Conservation (phyloP, 92 coral and sea anemone genomes). For the Epizoanthus ramosus region DNA sequence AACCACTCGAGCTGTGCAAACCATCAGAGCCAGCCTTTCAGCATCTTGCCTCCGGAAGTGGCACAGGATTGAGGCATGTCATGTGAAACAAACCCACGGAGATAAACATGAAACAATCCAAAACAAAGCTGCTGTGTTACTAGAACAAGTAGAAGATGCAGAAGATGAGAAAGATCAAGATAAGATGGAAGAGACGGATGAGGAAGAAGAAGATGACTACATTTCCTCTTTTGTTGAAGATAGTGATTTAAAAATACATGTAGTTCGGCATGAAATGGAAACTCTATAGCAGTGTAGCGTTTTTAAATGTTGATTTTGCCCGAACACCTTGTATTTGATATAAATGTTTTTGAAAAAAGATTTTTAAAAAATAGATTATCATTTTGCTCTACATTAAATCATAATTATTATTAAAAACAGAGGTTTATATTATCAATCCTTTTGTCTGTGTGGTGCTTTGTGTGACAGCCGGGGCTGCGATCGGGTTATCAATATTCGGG, state of each 20-base stretch:
- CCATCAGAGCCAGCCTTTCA: conserved; percentile 21
- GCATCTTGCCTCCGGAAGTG: conserved; percentile 55
- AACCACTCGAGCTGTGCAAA: conserved; percentile 32
- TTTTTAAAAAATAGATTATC: conserved; percentile 26
- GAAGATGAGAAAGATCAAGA: conserved; percentile 38
- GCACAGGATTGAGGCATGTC: conserved; percentile 45
- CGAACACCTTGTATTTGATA: conserved; percentile 23
- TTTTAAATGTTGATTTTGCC: conserved; percentile 29
- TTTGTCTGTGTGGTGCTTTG: conserved; percentile 43
- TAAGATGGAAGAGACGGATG: conserved; percentile 31
- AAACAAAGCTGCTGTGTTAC: conserved; percentile 50
- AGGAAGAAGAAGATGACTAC: conserved; percentile 29
- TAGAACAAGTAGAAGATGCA: conserved; percentile 41
- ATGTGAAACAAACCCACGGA: conserved; percentile 40
- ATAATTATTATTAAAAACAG: conserved; percentile 16
- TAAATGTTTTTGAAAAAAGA: conserved; percentile 4
- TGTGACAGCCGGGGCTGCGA: conserved; percentile 12
- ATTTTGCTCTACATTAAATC: conserved; percentile 22
- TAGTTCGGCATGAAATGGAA: conserved; percentile 28
- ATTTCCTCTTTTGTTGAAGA: conserved; percentile 41
- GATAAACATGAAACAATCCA: conserved; percentile 46
- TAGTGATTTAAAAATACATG: conserved; percentile 19
- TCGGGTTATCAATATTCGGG: neutral
- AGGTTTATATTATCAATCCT: conserved; percentile 32
- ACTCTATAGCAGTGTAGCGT: conserved; percentile 28